A percentile compares a stretch with the other conserved stretches of the same genome.
Evolutionary conservation across 2,113 vertebrate species (phyloP).

Genomic region (Anolis sagrei): DNA sequence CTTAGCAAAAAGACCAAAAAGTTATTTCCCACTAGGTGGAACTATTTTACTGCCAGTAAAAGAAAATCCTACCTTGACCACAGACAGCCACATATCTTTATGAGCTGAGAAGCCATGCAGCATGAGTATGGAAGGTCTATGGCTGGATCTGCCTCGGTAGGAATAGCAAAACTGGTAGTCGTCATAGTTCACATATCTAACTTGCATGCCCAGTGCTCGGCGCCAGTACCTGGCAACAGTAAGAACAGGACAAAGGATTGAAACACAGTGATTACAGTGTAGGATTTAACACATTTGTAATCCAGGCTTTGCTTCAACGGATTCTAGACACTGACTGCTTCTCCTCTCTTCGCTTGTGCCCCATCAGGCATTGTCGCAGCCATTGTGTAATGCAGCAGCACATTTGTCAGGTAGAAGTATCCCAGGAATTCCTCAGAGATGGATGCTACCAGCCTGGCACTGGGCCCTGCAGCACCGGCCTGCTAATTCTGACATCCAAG

Average conservation of each 20-base stretch:
- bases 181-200: conserved; percentile 76
- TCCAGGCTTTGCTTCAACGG: not conserved
- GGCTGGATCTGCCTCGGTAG: conserved; percentile 83
- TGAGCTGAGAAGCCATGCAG: conserved; percentile 93
- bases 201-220: conserved; percentile 84
- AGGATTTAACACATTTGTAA: not conserved
- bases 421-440: not conserved
- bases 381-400: not conserved
- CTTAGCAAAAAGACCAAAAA: not conserved
- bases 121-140: conserved; percentile 86
- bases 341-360: not conserved
- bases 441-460: not conserved
- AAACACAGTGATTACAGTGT: fast-evolving
- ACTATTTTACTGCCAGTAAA: not conserved
- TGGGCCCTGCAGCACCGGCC: not conserved
- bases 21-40: not conserved
- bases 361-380: not conserved
- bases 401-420: not conserved
- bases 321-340: not conserved
- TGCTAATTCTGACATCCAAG: too few species aligned
- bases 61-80: conserved; percentile 86
- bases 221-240: conserved; percentile 84
- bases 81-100: conserved; percentile 90
- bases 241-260: not conserved
- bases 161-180: conserved; percentile 92